Base-by-base conservation (phyloP, 2,888 invertebrate genomes). In the Trichopoda pennipes region DNA sequence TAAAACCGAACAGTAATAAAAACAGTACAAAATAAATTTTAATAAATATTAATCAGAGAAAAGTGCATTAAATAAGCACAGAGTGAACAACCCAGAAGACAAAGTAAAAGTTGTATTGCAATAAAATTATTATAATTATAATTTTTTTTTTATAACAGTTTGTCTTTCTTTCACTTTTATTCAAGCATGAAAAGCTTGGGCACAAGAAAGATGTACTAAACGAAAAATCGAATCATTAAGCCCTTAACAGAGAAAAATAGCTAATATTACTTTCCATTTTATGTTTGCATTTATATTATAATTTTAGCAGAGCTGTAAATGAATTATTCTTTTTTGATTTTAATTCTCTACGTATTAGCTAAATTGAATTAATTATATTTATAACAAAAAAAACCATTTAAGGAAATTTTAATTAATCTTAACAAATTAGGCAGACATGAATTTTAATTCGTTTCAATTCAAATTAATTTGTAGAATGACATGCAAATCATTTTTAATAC, bases 261-360 rank as follows among this genome's bases (percentile, higher is more conserved):
- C 55, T 61, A 21, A 44, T 55, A 81, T 63, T 60, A 78, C 81
- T 81, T 81, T 81, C 78, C 68, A 75, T 81, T 78, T 81, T 70
- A 66, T 53, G n/a, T n/a, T n/a, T n/a, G n/a, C n/a, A n/a, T n/a
- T n/a, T n/a, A n/a, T n/a, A n/a, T n/a, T n/a, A n/a, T n/a, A n/a
- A n/a, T n/a, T n/a, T n/a, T n/a, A n/a, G n/a, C n/a, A n/a, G n/a
- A n/a, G n/a, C n/a, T n/a, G n/a, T n/a, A n/a, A n/a, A n/a, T n/a
- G n/a, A n/a, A n/a, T n/a, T n/a, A n/a, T n/a, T n/a, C n/a, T n/a
- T n/a, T n/a, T n/a, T n/a, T n/a, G n/a, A n/a, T n/a, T n/a, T n/a
- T n/a, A n/a, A n/a, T n/a, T n/a, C n/a, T n/a, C n/a, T n/a, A n/a
- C n/a, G n/a, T n/a, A n/a, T n/a, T n/a, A n/a, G n/a, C n/a, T n/a